Base-by-base conservation (phyloP, 2,113 vertebrate species). In the Actinemys pallida region DNA sequence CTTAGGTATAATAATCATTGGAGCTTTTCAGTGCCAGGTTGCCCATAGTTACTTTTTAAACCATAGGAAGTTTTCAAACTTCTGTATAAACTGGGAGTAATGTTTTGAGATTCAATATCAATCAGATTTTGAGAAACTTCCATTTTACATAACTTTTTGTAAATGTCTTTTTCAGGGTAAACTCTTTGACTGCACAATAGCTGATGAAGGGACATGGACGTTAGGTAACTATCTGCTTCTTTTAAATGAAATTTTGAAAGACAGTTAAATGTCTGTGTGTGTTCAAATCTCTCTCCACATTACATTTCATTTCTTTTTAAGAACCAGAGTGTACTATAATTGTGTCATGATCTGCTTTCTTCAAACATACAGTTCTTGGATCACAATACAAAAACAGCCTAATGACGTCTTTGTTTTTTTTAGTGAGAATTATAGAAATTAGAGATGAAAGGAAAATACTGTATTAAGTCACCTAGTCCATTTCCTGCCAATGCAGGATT, bases 161-260 rank as follows among this genome's bases (percentile, higher is more conserved):
- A 3, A 56, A 0, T 98, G 75, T 98, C 75, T 98, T 88, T 98
- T 98, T 81, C 98, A 99, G 99, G 99, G 99, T 20, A 99, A 98
- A 94, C 97, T 99, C 81, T 99, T 99, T 97, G 99, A 98, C 93
- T 99, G 98, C 8, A 99, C 99, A 22, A 97, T 99, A 94, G 98
- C 99, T 57, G 99, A 99, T 94, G 99, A 99, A 96, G 99, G 98
- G 83, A 99, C 99, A 0, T 99, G 99, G 99, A 99, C 99, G 2
- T 96, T 99, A 93, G 99, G 99, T 99, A 98, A 98, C 90, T 92
- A 84, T 13, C 16, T 90, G 0, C 49, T 87, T n/a, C 19, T 39
- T 54, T 95, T 72, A 89, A 82, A 7, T 81, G 53, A 22, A 42
- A 1, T 65, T 29, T 29, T 54, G 3, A 78, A 69, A 72, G 22